Percentiles rank a stretch among this genome's conserved stretches.
phyloP scores from a whole-genome alignment of 2,797 vertebrate genomes.

The Galagoides demidoff region DNA sequence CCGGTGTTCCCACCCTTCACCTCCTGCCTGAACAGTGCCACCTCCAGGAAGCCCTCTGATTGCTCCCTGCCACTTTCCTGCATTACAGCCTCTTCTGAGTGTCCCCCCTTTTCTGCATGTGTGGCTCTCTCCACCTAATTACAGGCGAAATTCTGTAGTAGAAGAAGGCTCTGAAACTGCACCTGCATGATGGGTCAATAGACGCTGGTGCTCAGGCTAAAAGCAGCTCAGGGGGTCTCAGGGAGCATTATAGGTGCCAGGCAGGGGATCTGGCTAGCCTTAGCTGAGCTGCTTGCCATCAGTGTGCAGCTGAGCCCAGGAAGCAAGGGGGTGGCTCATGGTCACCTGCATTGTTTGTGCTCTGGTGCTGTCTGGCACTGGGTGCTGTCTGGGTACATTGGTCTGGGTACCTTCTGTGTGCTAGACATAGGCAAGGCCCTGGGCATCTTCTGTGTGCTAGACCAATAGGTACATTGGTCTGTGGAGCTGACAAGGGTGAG shows the following conservation, averaged over 20 bases:
- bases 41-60: background rate
- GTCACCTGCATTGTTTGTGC: fast-evolving
- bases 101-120: background rate
- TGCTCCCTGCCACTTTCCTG: background rate
- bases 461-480: no score
- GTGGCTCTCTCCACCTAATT: background rate
- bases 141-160: background rate
- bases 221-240: background rate
- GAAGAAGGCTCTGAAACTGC: background rate
- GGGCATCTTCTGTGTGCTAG: background rate
- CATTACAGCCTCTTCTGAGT: background rate
- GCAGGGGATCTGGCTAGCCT: background rate
- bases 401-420: background rate
- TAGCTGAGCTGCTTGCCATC: background rate
- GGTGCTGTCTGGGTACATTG: background rate
- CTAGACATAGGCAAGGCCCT: no score
- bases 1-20: background rate
- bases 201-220: background rate
- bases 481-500: background rate
- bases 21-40: background rate
- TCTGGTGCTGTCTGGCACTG: fast-evolving
- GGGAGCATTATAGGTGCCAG: background rate
- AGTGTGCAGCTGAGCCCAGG: fast-evolving
- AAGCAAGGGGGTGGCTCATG: background rate
- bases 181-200: fast-evolving